Conservation (phyloP, 1,140 invertebrate genomes). For the Bombus haemorrhoidalis region DNA sequence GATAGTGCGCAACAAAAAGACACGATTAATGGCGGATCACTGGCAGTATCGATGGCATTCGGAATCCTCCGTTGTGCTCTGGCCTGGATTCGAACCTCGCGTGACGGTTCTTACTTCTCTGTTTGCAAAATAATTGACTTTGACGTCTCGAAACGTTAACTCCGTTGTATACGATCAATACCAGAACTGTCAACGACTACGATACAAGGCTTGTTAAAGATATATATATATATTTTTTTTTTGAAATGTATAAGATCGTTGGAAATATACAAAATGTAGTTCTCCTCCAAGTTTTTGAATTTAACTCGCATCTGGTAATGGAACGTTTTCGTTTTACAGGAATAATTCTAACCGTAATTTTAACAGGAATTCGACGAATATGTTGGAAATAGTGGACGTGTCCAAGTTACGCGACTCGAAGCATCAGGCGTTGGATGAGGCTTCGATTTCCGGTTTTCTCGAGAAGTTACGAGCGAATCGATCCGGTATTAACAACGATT, state of each 20-base stretch:
- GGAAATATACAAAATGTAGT: background rate
- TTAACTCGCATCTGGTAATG: background rate
- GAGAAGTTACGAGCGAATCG: background rate
- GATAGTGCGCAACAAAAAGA: slow-evolving; percentile 11
- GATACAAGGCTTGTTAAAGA: too few relatives aligned
- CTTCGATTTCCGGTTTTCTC: too few relatives aligned
- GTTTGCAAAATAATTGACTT: background rate
- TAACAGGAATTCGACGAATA: too few relatives aligned
- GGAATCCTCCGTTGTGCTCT: background rate
- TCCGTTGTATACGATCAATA: background rate
- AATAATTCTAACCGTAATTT: too few relatives aligned
- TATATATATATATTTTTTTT: too few relatives aligned
- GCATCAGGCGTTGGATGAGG: too few relatives aligned
- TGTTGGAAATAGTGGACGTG: too few relatives aligned
- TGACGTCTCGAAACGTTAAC: background rate
- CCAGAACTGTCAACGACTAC: too few relatives aligned
- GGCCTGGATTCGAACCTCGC: slow-evolving; percentile 1
- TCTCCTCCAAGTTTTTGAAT: background rate
- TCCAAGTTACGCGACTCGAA: too few relatives aligned
- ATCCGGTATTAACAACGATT: background rate
- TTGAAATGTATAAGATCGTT: too few relatives aligned
- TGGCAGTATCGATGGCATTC: background rate
- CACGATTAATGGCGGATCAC: slow-evolving; percentile 2
- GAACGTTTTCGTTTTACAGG: too few relatives aligned
- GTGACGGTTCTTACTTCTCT: background rate